Evolutionary conservation across 2,888 invertebrate species (phyloP), one percentile per base, ranked within the genome.

Genomic region (Hemicrepidius hirtus): DNA sequence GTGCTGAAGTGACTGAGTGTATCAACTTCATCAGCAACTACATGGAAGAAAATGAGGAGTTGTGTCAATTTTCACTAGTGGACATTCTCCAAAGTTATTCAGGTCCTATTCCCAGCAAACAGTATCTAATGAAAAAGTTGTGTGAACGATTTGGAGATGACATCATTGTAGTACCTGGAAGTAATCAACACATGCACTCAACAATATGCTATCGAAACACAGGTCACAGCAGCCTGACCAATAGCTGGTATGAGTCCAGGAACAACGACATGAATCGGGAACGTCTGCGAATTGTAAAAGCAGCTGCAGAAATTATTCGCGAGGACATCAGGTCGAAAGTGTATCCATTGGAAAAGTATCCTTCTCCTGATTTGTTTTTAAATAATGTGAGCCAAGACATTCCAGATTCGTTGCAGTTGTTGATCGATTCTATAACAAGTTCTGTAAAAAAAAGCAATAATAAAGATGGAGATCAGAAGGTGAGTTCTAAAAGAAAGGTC

Each of bases 131-230:
- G 1, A 44, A 59, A 59, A 59, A 18, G 59, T 5, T 59, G 18
- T 20, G 40, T 20, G 40, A 18, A 59, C 37, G 40, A 18, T 59
- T 40, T 40, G 40, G 40, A 16, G 37, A 59, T 40, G 59, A 59
- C 59, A 59, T 59, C 12, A 59, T 59, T 59, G 40, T 59, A 40
- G 40, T 18, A 9, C 37, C 21, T 37, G 59, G 59, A 59, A 37
- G 59, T 20, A 21, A 40, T 59, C 37, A 59, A 59, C 35, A 41
- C 41, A 60, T 18, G 40, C 16, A 12, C 18, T 20, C 60, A 18
- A 4, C 18, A 60, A 37, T 59, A 59, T 59, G 59, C 59, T 59
- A 40, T 59, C 40, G 59, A 60, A 21, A 60, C 18, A 41, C 21
- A 40, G 24, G 40, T 40, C 41, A 40, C 21, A 60, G 24, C 41